Conservation (phyloP, 2,888 invertebrate species). For the Steromphala cineraria region DNA sequence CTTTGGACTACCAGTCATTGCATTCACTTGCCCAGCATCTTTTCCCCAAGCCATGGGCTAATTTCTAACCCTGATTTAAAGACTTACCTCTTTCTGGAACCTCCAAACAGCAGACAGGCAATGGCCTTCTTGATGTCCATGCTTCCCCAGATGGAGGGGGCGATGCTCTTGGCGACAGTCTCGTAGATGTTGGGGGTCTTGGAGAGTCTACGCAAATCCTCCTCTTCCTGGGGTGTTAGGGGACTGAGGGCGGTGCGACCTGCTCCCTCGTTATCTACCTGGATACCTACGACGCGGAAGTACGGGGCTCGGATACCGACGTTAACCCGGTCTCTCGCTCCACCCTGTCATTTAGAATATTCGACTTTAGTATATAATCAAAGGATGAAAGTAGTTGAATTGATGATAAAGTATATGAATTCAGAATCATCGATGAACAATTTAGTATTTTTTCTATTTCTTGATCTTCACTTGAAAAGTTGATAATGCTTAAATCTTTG, state of each 20-base stretch:
- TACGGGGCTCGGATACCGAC: constrained; percentile 96
- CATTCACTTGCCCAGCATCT: too few relatives aligned
- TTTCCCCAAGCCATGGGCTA: not conserved
- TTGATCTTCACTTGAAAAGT: too few relatives aligned
- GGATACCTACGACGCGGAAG: constrained; percentile 93
- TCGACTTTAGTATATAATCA: too few relatives aligned
- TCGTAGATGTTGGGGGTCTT: constrained; percentile 91
- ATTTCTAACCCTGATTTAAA: too few relatives aligned
- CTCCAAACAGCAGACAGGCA: constrained; percentile 95
- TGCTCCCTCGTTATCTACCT: constrained; percentile 83
- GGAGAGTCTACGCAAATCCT: constrained; percentile 89
- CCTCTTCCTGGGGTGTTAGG: constrained; percentile 80
- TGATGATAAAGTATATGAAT: too few relatives aligned
- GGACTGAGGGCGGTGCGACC: constrained; percentile 68
- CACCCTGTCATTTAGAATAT: constrained; percentile 76
- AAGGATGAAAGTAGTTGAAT: too few relatives aligned
- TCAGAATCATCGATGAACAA: too few relatives aligned
- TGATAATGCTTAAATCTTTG: too few relatives aligned
- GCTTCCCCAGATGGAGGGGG: constrained; percentile 97
- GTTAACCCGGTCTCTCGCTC: constrained; percentile 79
- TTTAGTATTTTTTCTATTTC: too few relatives aligned
- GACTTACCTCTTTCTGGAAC: constrained; percentile 79
- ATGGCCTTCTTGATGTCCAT: constrained; percentile 97
- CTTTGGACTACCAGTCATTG: too few relatives aligned
- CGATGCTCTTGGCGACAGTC: constrained; percentile 90